Conservation (phyloP, 2,797 vertebrate species). For the Brotula barbata region DNA sequence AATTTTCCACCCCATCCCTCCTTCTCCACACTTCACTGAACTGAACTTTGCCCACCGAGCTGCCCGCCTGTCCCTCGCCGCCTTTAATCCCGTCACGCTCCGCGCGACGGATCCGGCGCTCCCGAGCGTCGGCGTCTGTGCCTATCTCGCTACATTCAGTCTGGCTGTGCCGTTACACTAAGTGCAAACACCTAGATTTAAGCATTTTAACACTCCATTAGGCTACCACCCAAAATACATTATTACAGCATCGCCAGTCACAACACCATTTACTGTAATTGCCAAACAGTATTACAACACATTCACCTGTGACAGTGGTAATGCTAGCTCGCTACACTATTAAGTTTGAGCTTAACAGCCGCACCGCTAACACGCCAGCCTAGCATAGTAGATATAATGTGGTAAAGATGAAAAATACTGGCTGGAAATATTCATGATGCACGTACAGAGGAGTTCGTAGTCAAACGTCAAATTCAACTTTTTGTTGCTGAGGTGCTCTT, state of each 20-base stretch:
- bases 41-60: not conserved
- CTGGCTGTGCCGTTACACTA: conserved; percentile 4
- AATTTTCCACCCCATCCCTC: not conserved
- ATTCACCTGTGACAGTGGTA: conserved; percentile 25
- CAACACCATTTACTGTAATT: conserved; percentile 39
- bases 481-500: not conserved
- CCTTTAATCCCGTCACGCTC: not conserved
- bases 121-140: not conserved
- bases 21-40: not conserved
- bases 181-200: conserved; percentile 44
- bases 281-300: conserved; percentile 41
- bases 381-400: not conserved
- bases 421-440: too few species aligned
- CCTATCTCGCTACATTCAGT: not conserved
- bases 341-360: conserved; percentile 20
- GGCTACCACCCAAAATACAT: conserved; percentile 13
- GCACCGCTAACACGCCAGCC: not conserved
- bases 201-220: conserved; percentile 31
- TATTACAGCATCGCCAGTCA: conserved; percentile 35
- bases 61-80: not conserved
- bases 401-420: too few species aligned
- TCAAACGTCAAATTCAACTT: too few species aligned
- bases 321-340: not conserved
- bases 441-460: not conserved
- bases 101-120: not conserved